A percentile compares a stretch with the other conserved stretches of the same genome.
phyloP scores from a whole-genome alignment of 2,797 vertebrate species.

The Xyrichtys novacula region DNA sequence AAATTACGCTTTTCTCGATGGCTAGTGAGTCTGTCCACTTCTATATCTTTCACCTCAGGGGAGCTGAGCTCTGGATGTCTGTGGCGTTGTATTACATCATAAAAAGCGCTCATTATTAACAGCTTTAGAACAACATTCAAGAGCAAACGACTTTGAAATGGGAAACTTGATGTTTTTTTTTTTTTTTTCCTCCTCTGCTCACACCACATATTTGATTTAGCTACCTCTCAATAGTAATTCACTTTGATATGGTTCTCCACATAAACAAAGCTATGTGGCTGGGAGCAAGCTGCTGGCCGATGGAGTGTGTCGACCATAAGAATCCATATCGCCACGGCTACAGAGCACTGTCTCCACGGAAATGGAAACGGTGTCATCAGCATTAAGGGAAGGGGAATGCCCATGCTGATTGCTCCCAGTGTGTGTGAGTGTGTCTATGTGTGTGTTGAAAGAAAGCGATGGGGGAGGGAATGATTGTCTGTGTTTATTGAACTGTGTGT shows the following conservation, averaged over 20 bases:
- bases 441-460: slow-evolving; percentile 13
- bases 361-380: slow-evolving; percentile 80
- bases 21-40: slow-evolving; percentile 64
- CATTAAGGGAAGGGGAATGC: slow-evolving; percentile 73
- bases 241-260: slow-evolving; percentile 81
- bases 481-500: slow-evolving; percentile 69
- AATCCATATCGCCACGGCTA: slow-evolving; percentile 74
- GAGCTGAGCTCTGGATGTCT: slow-evolving; percentile 64
- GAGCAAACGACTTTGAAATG: slow-evolving; percentile 78
- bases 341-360: slow-evolving; percentile 70
- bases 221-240: slow-evolving; percentile 74
- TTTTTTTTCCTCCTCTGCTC: slow-evolving; percentile 39
- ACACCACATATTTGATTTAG: slow-evolving; percentile 81
- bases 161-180: slow-evolving; percentile 71
- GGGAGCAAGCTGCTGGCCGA: slow-evolving; percentile 75
- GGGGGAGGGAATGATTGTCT: slow-evolving; percentile 67
- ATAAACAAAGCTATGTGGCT: slow-evolving; percentile 82
- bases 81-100: slow-evolving; percentile 71
- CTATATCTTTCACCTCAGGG: slow-evolving; percentile 70
- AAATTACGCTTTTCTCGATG: slow-evolving; percentile 64
- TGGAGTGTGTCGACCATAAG: slow-evolving; percentile 80
- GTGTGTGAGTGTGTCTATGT: slow-evolving; percentile 39
- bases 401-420: slow-evolving; percentile 64
- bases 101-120: slow-evolving; percentile 75
- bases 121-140: slow-evolving; percentile 78